Evolutionary conservation across 2,113 vertebrate genomes (phyloP).

Genomic region (Columba janthina): DNA sequence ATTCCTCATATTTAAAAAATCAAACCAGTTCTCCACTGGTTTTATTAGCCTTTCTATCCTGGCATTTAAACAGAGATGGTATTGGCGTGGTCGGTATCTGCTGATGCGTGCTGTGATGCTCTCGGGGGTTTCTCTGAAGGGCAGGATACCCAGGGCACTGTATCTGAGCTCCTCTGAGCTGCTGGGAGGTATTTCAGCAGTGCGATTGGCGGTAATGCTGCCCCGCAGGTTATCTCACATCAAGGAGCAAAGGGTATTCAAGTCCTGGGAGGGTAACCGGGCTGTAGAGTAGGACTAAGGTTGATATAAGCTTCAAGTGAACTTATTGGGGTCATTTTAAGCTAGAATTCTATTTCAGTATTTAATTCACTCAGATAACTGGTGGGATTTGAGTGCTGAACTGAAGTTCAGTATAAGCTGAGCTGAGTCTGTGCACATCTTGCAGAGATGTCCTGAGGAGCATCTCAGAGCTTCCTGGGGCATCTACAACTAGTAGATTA

Average conservation of each 20-base stretch:
- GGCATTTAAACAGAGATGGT: conserved; percentile 31
- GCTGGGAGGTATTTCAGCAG: neutral
- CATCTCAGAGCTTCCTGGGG: neutral
- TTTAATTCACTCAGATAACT: neutral
- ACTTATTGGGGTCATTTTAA: neutral
- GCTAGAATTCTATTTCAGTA: neutral
- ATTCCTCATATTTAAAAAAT: conserved; percentile 24
- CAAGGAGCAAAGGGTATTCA: neutral
- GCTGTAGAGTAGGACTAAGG: neutral
- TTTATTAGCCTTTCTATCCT: conserved; percentile 31
- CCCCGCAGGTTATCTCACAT: neutral
- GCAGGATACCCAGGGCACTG: neutral
- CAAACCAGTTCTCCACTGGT: neutral
- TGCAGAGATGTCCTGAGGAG: neutral
- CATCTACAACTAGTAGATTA: too few relatives aligned
- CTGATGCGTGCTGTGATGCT: neutral
- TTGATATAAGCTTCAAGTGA: neutral
- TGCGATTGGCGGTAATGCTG: fast-evolving
- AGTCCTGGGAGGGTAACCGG: neutral
- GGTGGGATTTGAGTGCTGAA: neutral
- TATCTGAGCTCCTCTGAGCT: neutral
- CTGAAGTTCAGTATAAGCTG: neutral
- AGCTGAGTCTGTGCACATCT: neutral
- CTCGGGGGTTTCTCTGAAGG: neutral
- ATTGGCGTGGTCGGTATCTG: neutral